A percentile compares a stretch with the other conserved stretches of the same genome.
Conservation (phyloP, 2,888 invertebrate genomes). For the Tenthredo livida region DNA sequence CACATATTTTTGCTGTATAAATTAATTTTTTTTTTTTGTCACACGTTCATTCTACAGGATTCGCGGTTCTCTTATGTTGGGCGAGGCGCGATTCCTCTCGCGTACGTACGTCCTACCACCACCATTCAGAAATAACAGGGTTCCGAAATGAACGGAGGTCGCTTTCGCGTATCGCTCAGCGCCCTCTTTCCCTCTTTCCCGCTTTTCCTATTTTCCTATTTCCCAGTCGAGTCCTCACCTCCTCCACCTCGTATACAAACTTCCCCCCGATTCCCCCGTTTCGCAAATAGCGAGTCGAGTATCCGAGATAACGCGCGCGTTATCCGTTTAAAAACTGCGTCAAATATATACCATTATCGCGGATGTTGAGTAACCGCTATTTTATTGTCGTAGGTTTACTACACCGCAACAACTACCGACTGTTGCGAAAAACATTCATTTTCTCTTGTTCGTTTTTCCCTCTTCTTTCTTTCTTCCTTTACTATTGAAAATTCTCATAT, state of each 20-base stretch:
- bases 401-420: not conserved
- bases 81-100: not conserved
- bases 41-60: not conserved
- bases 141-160: slow-evolving; percentile 35
- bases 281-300: not conserved
- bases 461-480: not conserved
- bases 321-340: not conserved
- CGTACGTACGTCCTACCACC: not conserved
- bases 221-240: not conserved
- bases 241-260: not conserved
- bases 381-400: slow-evolving; percentile 10
- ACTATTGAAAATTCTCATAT: not conserved
- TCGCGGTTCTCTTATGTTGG: not conserved
- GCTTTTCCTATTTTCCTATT: not conserved
- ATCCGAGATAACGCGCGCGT: not conserved
- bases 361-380: not conserved
- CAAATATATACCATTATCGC: not conserved
- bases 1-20: no score
- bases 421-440: not conserved
- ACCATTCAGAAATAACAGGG: not conserved
- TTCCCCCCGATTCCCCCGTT: not conserved
- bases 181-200: not conserved
- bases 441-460: not conserved
- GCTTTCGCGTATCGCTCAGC: slow-evolving; percentile 6
- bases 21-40: not conserved